Conservation (phyloP, 1,140 invertebrate genomes). For the Odontomachus brunneus region DNA sequence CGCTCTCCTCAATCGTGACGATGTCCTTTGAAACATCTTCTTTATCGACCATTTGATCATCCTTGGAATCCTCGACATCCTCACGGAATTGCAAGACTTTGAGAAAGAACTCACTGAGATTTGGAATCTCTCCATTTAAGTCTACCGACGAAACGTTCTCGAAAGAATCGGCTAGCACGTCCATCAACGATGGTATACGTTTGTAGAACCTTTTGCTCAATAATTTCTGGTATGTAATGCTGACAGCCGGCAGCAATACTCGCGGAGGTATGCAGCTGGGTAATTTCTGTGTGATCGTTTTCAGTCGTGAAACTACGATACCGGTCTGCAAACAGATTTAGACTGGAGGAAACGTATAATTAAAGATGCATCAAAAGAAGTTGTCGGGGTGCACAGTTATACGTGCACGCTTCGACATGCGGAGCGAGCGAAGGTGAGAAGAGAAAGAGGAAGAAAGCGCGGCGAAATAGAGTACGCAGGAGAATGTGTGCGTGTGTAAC, state of each 20-base stretch:
- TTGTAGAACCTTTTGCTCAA: conserved; percentile 86
- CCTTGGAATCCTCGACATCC: conserved; percentile 77
- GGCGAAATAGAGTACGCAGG: too few relatives aligned
- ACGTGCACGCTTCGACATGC: too few relatives aligned
- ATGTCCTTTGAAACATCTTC: conserved; percentile 82
- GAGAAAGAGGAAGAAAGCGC: too few relatives aligned
- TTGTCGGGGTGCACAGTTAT: too few relatives aligned
- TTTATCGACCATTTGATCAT: conserved; percentile 80
- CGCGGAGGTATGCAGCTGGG: conserved; percentile 89
- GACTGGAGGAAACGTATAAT: not conserved
- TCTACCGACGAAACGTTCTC: conserved; percentile 86
- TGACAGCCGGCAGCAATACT: conserved; percentile 91
- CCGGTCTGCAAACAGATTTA: conserved; percentile 79
- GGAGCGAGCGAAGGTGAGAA: too few relatives aligned
- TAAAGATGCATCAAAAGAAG: too few relatives aligned
- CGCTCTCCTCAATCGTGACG: conserved; percentile 88
- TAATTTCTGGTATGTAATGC: conserved; percentile 88
- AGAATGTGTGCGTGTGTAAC: too few relatives aligned
- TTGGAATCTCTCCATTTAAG: conserved; percentile 88
- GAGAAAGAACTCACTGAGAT: conserved; percentile 91
- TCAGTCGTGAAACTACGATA: conserved; percentile 86
- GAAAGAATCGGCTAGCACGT: conserved; percentile 90
- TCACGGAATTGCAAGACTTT: conserved; percentile 90
- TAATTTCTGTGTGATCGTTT: conserved; percentile 89
- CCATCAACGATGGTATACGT: conserved; percentile 90